Conservation (phyloP, 2,113 vertebrate species). For the Romanogobio albipinnatus region DNA sequence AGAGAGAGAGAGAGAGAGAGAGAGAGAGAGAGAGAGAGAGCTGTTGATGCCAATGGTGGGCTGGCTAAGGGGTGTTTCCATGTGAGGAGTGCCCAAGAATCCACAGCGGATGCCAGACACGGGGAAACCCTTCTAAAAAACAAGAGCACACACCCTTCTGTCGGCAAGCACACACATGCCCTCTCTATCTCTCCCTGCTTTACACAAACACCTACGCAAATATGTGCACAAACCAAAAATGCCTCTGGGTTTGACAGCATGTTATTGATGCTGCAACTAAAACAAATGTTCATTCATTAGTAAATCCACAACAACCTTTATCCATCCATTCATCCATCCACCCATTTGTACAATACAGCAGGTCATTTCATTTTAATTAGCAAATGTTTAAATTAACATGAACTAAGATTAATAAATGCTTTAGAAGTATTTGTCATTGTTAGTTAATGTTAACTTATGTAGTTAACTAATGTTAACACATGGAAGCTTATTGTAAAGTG, state of each 20-base stretch:
- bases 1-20: conserved; percentile 44
- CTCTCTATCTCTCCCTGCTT: conserved; percentile 20
- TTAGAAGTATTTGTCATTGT: too few species aligned
- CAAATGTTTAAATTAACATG: too few species aligned
- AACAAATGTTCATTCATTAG: conserved; percentile 23
- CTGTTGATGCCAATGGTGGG: conserved; percentile 61
- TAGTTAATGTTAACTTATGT: too few species aligned
- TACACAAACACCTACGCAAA: conserved; percentile 27
- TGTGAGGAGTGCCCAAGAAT: conserved; percentile 85
- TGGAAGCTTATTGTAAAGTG: too few species aligned
- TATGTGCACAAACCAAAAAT: conserved; percentile 34
- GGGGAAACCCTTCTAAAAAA: conserved; percentile 88
- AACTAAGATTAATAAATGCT: too few species aligned
- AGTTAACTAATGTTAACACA: too few species aligned
- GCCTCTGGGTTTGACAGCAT: neutral
- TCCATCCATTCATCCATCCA: neutral
- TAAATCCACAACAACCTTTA: neutral
- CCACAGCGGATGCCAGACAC: conserved; percentile 74
- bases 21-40: conserved; percentile 40
- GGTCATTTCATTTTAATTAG: too few species aligned
- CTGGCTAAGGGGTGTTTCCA: conserved; percentile 76
- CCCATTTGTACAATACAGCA: too few species aligned
- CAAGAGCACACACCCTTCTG: conserved; percentile 72
- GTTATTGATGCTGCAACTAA: conserved; percentile 20
- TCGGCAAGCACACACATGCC: conserved; percentile 55